A percentile compares a stretch with the other conserved stretches of the same genome.
Evolutionary conservation across 2,113 vertebrate genomes (phyloP).

Genomic region (Psittacara wagleri): DNA sequence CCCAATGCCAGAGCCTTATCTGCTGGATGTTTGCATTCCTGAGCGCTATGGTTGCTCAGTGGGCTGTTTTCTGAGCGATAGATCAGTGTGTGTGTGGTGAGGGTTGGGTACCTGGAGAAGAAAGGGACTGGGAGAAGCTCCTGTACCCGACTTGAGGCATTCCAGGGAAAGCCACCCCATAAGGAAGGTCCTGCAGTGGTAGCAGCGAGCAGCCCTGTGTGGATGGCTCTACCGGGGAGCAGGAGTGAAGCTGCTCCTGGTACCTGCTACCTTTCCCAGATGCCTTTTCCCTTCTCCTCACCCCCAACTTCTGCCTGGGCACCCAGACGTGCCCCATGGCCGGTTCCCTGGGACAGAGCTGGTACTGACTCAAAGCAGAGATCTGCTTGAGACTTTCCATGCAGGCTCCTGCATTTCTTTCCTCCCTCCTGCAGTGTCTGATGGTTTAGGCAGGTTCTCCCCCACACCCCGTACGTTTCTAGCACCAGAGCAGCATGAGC

Average conservation of each 20-base stretch:
- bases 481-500: not conserved
- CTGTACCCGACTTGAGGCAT: not conserved
- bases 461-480: not conserved
- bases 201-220: not conserved
- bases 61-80: accelerated
- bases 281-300: not conserved
- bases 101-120: not conserved
- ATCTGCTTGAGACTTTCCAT: not conserved
- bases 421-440: not conserved
- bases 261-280: not conserved
- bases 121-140: not conserved
- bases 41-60: accelerated
- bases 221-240: not conserved
- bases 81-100: not conserved
- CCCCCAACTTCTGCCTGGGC: not conserved
- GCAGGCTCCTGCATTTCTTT: not conserved
- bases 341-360: not conserved
- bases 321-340: not conserved
- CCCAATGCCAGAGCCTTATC: not conserved
- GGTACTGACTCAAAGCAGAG: not conserved
- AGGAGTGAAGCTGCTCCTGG: not conserved
- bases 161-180: not conserved
- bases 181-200: not conserved
- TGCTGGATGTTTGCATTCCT: not conserved
- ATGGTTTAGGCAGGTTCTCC: not conserved